A percentile compares a stretch with the other conserved stretches of the same genome.
Conservation (phyloP, 2,888 invertebrate genomes). For the Carpatolechia fugitivella region DNA sequence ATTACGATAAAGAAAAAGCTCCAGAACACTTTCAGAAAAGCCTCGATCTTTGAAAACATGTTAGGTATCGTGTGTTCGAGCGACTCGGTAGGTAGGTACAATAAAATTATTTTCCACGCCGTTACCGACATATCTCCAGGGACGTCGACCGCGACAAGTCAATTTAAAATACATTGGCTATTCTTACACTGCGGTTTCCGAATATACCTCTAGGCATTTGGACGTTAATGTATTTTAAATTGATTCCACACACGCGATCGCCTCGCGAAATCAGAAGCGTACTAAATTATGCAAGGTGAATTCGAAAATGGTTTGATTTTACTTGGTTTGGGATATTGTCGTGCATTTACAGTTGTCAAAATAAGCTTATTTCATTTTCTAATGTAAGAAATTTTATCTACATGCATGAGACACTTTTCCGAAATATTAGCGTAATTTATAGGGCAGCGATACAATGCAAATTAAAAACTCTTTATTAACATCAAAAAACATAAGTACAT, state of each 20-base stretch:
- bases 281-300: background rate
- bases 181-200: background rate
- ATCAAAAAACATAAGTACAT: no score
- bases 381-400: no score
- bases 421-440: no score
- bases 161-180: constrained; percentile 12
- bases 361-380: no score
- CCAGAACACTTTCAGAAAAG: no score
- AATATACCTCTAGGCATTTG: background rate
- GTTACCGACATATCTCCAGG: background rate
- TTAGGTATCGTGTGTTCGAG: no score
- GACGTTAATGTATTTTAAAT: constrained; percentile 18
- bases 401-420: no score
- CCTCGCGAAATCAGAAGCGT: background rate
- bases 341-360: background rate
- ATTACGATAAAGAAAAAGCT: no score
- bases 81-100: no score
- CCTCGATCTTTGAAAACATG: no score
- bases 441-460: no score
- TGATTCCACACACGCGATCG: constrained; percentile 12
- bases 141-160: background rate
- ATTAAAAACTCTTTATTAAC: no score
- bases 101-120: background rate
- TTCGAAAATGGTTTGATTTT: background rate
- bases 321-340: background rate